Evolutionary conservation across 2,888 invertebrate species (phyloP).

Genomic region (Apodemia duryi): DNA sequence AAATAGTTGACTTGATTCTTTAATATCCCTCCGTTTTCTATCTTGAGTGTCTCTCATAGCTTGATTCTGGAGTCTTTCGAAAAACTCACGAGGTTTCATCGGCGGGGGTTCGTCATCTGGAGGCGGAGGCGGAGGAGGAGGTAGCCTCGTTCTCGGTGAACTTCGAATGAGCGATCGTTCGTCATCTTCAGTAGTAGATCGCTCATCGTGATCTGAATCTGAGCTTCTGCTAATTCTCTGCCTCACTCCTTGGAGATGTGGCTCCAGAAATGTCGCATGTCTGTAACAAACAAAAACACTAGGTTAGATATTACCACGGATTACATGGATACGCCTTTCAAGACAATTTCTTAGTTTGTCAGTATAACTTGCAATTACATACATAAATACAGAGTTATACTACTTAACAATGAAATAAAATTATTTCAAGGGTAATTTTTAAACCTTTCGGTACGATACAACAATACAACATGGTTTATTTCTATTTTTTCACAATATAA

Average conservation of each 20-base stretch:
- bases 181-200: constrained; percentile 72
- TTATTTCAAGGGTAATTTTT: no score
- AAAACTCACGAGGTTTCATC: constrained; percentile 78
- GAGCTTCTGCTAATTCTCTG: constrained; percentile 70
- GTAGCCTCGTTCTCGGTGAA: constrained; percentile 66
- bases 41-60: constrained; percentile 70
- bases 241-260: constrained; percentile 83
- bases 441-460: no score
- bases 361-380: no score
- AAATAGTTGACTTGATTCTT: constrained; percentile 54
- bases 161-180: constrained; percentile 64
- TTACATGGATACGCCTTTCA: no score
- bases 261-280: constrained; percentile 87
- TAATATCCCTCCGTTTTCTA: constrained; percentile 54
- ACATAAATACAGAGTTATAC: no score
- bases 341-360: no score
- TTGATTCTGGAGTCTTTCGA: constrained; percentile 70
- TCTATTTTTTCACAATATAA: no score
- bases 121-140: constrained; percentile 67
- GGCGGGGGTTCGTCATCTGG: constrained; percentile 72
- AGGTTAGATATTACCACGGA: not conserved
- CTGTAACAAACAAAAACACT: constrained; percentile 73
- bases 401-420: no score
- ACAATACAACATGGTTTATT: no score
- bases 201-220: constrained; percentile 73